Percentiles rank a stretch among this genome's conserved stretches.
Evolutionary conservation across 1,140 invertebrate genomes (phyloP).

Genomic region (Drosophila melanica): DNA sequence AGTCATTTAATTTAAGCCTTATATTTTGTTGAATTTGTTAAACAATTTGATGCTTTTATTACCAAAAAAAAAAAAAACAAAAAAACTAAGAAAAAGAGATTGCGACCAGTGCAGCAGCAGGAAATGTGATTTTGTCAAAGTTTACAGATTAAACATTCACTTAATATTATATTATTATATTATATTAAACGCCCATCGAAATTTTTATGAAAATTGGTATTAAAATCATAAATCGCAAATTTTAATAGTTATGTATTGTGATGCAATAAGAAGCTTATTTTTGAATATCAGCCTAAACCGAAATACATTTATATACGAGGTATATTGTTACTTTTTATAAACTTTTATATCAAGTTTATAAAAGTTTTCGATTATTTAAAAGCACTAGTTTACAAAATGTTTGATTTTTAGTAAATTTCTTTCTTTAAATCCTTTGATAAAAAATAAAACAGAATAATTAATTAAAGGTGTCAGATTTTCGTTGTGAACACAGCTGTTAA

Average conservation of each 20-base stretch:
- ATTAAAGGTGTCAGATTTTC: too few species aligned
- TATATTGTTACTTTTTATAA: too few species aligned
- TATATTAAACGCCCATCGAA: conserved; percentile 28
- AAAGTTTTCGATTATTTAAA: neutral
- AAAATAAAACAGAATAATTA: neutral
- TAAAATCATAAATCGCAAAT: neutral
- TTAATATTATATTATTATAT: conserved; percentile 19
- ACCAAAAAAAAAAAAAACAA: conserved; percentile 50
- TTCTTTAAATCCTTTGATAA: neutral
- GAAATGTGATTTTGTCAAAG: conserved; percentile 64
- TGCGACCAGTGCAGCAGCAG: conserved; percentile 1
- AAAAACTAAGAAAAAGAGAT: conserved; percentile 10
- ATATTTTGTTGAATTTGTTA: conserved; percentile 61
- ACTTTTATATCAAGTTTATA: neutral
- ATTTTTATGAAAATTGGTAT: conserved; percentile 20
- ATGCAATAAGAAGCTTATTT: conserved; percentile 21
- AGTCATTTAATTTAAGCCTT: conserved; percentile 40
- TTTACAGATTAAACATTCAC: conserved; percentile 44
- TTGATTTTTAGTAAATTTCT: neutral
- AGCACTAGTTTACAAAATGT: neutral
- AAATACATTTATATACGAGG: too few species aligned
- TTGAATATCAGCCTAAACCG: neutral
- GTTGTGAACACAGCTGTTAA: neutral
- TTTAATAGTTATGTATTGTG: conserved; percentile 9
- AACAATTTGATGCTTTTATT: conserved; percentile 53